A percentile compares a stretch with the other conserved stretches of the same genome.
These are phyloP conservation scores for Amphipyra berbera DNA, from an alignment of 2,888 invertebrate genomes.

Conservation along the genomic window DNA sequence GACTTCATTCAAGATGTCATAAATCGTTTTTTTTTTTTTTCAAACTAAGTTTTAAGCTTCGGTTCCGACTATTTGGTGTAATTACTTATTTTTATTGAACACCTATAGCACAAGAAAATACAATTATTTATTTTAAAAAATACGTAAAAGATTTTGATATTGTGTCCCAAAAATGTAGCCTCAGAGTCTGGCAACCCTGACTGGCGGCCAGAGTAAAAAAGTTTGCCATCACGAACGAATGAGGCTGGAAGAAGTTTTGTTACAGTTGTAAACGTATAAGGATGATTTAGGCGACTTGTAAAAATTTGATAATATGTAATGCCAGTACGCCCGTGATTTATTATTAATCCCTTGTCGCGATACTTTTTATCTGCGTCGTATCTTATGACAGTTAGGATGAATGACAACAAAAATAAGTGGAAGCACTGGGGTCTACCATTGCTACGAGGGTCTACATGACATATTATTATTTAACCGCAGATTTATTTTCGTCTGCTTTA, in stretches of 20 bases:
- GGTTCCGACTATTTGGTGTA: no score
- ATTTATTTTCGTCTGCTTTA: no score
- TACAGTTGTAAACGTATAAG: conserved; percentile 81
- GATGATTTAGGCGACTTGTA: conserved; percentile 83
- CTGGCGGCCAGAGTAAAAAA: conserved; percentile 71
- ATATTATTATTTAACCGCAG: background rate
- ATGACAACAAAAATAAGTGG: conserved; percentile 35
- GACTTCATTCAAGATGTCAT: no score
- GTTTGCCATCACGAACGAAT: conserved; percentile 67
- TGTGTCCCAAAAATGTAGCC: conserved; percentile 10
- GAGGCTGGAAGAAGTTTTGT: conserved; percentile 78
- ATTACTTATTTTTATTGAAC: no score
- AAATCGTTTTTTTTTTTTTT: no score
- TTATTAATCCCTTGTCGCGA: conserved; percentile 65
- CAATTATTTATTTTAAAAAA: no score
- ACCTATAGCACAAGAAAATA: no score
- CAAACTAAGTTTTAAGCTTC: no score
- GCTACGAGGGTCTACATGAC: no score
- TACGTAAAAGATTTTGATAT: background rate
- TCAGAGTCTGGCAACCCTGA: conserved; percentile 25
- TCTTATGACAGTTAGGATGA: conserved; percentile 48
- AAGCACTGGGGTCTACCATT: background rate
- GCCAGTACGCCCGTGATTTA: conserved; percentile 56
- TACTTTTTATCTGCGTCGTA: conserved; percentile 45
- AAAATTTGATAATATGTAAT: conserved; percentile 76